Evolutionary conservation across 2,113 vertebrate species (phyloP).

Genomic region (Hemichromis elongatus): DNA sequence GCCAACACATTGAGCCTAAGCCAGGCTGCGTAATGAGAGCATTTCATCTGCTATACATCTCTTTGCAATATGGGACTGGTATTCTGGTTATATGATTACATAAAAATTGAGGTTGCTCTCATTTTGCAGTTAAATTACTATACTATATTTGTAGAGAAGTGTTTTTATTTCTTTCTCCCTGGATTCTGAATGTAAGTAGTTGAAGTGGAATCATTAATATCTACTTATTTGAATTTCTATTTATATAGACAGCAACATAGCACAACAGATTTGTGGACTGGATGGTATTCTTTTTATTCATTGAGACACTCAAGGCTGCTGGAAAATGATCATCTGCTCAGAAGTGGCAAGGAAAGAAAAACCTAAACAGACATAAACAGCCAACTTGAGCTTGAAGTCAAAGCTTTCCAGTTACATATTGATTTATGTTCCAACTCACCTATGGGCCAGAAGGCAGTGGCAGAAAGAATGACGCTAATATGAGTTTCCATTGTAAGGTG

Average conservation of each 20-base stretch:
- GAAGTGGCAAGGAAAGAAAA: neutral
- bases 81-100: neutral
- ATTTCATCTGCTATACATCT: neutral
- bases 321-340: neutral
- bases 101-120: neutral
- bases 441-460: neutral
- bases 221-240: neutral
- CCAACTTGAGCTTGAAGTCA: neutral
- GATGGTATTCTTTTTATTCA: neutral
- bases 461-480: neutral
- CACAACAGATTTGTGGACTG: neutral
- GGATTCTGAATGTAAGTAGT: neutral
- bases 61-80: neutral
- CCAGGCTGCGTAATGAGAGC: neutral
- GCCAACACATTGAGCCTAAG: no score
- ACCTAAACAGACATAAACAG: neutral
- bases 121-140: neutral
- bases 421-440: neutral
- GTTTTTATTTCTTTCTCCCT: neutral
- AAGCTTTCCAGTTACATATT: neutral
- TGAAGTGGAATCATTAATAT: neutral
- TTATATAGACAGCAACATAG: neutral
- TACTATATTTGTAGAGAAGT: neutral
- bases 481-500: neutral
- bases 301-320: neutral